A percentile compares a stretch with the other conserved stretches of the same genome.
These are phyloP conservation scores for Drosophila crucigera DNA, from an alignment of 2,888 invertebrate species.

Conservation along the genomic window DNA sequence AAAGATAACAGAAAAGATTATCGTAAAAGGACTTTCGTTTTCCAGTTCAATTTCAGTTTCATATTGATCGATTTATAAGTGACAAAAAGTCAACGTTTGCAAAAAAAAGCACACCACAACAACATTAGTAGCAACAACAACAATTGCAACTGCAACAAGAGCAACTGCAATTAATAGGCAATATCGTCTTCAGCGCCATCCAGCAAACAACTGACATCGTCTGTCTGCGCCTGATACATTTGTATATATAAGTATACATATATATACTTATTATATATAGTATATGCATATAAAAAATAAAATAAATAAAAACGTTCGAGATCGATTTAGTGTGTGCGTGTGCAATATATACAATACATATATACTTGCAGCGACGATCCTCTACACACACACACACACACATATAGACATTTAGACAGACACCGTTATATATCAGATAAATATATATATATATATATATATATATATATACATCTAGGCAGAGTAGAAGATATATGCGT, in stretches of 20 bases:
- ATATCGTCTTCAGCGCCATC: conserved; percentile 41
- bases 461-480: conserved; percentile 69
- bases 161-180: conserved; percentile 43
- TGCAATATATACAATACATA: conserved; percentile 41
- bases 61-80: conserved; percentile 35
- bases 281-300: conserved; percentile 15
- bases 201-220: conserved; percentile 72
- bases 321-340: conserved; percentile 60
- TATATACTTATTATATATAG: conserved; percentile 33
- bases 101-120: conserved; percentile 24
- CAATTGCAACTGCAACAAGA: conserved; percentile 39
- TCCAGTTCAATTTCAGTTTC: conserved; percentile 13
- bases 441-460: too few relatives aligned
- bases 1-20: conserved; percentile 32
- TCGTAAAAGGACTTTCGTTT: conserved; percentile 68
- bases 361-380: conserved; percentile 65
- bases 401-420: conserved; percentile 22
- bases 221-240: conserved; percentile 61
- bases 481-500: conserved; percentile 78
- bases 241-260: conserved; percentile 33
- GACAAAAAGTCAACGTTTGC: conserved; percentile 46
- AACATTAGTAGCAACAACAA: conserved; percentile 21
- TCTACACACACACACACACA: conserved; percentile 59
- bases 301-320: conserved; percentile 40
- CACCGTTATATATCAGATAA: conserved; percentile 24